phyloP scores from a whole-genome alignment of 2,113 vertebrate genomes.

The Pampusana beccarii region DNA sequence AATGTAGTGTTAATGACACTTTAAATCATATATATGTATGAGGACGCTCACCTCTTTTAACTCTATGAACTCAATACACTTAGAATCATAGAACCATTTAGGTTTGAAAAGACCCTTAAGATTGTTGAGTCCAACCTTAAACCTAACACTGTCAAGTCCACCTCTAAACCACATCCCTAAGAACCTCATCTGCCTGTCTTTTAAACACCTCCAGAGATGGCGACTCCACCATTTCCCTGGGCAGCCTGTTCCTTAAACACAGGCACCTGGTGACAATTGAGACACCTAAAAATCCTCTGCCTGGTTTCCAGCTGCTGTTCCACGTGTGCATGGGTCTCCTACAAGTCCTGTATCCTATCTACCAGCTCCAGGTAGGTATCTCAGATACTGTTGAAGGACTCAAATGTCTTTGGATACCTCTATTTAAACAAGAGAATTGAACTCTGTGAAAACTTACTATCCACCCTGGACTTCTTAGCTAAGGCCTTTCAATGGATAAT shows the following conservation, averaged over 20 bases:
- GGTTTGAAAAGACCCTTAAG: too few species aligned
- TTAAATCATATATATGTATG: neutral
- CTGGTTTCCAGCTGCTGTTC: neutral
- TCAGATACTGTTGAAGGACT: neutral
- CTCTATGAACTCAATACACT: neutral
- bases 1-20: neutral
- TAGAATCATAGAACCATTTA: neutral
- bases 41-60: neutral
- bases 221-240: too few species aligned
- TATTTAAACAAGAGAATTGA: neutral
- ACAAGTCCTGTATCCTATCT: neutral
- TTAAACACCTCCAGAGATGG: too few species aligned
- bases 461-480: neutral
- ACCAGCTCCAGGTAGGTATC: neutral
- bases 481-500: neutral
- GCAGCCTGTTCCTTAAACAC: neutral
- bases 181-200: too few species aligned
- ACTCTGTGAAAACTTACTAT: neutral
- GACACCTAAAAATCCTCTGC: neutral
- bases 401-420: neutral
- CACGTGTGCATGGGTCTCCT: neutral
- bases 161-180: too few species aligned
- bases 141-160: too few species aligned
- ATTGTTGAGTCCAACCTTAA: too few species aligned
- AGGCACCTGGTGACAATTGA: neutral